Conservation (phyloP, 2,113 vertebrate species). For the Toxostoma redivivum region DNA sequence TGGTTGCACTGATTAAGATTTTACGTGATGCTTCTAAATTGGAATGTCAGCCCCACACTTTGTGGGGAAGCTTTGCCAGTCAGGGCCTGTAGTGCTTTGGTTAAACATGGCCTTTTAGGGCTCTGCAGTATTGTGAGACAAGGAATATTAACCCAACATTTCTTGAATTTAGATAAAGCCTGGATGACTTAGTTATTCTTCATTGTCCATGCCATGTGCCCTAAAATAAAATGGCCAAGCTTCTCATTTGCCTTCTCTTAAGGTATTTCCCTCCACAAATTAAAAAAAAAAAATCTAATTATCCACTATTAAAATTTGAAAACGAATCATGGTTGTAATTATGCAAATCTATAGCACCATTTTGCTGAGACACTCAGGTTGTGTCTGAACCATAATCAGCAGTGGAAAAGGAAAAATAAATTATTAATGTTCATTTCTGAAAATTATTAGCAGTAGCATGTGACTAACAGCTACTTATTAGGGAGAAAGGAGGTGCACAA, state of each 20-base stretch:
- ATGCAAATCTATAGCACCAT: slow-evolving; percentile 50
- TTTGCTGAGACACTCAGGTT: slow-evolving; percentile 7
- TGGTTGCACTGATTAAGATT: slow-evolving; percentile 76
- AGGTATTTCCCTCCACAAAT: neutral
- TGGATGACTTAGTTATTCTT: slow-evolving; percentile 77
- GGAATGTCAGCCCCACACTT: slow-evolving; percentile 64
- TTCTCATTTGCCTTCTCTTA: neutral
- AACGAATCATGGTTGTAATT: slow-evolving; percentile 40
- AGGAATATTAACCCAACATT: slow-evolving; percentile 52
- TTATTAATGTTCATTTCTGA: neutral
- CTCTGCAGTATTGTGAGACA: neutral
- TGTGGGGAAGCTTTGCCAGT: neutral
- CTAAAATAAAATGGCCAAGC: slow-evolving; percentile 50
- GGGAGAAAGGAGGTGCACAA: neutral
- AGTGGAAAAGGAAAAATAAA: neutral
- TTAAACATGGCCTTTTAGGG: slow-evolving; percentile 5
- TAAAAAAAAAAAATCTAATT: slow-evolving; percentile 17
- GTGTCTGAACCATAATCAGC: neutral
- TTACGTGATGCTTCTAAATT: slow-evolving; percentile 76
- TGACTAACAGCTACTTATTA: neutral
- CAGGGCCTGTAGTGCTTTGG: neutral
- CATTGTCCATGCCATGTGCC: slow-evolving; percentile 45
- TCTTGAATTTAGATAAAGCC: slow-evolving; percentile 74
- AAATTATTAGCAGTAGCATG: neutral
- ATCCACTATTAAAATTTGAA: slow-evolving; percentile 48